A percentile compares a stretch with the other conserved stretches of the same genome.
Evolutionary conservation across 2,113 vertebrate species (phyloP).

Genomic region (Aramus guarauna): DNA sequence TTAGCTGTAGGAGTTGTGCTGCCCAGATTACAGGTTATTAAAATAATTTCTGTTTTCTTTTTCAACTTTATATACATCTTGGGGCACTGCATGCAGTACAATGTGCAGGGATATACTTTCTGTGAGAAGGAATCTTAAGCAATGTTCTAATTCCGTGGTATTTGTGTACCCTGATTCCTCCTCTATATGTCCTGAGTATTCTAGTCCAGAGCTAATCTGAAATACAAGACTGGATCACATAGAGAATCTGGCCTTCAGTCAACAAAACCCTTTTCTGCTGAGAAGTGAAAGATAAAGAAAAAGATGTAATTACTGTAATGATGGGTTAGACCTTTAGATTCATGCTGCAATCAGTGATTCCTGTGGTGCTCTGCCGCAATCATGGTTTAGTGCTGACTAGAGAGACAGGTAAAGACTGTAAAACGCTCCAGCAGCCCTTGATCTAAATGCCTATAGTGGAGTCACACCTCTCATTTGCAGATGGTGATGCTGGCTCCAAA

Average conservation of each 20-base stretch:
- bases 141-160: neutral
- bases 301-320: conserved; percentile 58
- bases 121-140: neutral
- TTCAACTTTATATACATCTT: neutral
- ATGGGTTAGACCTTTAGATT: conserved; percentile 43
- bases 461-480: neutral
- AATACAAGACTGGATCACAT: neutral
- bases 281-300: conserved; percentile 38
- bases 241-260: conserved; percentile 22
- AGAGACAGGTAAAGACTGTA: conserved; percentile 34
- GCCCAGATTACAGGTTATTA: neutral
- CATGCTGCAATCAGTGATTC: conserved; percentile 60
- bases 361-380: conserved; percentile 41
- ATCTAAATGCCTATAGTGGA: neutral
- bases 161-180: neutral
- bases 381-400: conserved; percentile 33
- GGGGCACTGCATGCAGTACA: neutral
- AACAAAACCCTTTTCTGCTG: conserved; percentile 28
- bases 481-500: neutral
- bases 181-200: neutral
- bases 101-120: neutral
- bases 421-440: conserved; percentile 12
- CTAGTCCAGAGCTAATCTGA: neutral
- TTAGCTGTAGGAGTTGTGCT: neutral
- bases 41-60: neutral